A percentile compares a stretch with the other conserved stretches of the same genome.
These are phyloP conservation scores for Pipa parva DNA, from an alignment of 2,113 vertebrate genomes.

Conservation along the genomic window DNA sequence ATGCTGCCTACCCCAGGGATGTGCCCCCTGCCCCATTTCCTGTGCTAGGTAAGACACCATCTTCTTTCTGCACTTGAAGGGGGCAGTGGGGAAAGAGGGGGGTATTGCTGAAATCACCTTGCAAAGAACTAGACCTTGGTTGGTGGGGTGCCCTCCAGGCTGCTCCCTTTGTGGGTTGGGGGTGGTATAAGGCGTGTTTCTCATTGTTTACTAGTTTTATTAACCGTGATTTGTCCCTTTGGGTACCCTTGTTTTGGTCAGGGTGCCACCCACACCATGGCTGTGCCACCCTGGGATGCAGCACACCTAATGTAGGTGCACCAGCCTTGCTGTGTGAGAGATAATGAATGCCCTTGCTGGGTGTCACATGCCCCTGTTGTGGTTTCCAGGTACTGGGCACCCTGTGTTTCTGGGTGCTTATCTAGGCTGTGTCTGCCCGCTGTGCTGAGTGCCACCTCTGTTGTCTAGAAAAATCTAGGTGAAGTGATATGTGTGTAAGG, in stretches of 20 bases:
- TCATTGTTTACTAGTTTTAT: neutral
- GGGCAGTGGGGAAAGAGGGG: neutral
- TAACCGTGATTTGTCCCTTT: no score
- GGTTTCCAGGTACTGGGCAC: neutral
- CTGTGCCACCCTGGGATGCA: conserved; percentile 3
- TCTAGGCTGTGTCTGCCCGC: no score
- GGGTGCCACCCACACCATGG: conserved; percentile 1
- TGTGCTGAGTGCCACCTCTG: no score
- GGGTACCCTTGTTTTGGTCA: neutral
- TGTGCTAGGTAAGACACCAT: conserved; percentile 19
- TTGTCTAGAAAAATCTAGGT: no score
- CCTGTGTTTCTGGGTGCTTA: no score
- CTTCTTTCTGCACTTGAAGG: no score
- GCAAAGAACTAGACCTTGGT: neutral
- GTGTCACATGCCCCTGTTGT: neutral
- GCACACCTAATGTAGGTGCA: conserved; percentile 1
- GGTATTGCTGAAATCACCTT: no score
- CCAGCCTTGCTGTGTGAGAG: neutral
- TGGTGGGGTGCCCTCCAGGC: neutral
- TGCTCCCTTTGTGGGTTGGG: no score
- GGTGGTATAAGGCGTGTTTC: neutral
- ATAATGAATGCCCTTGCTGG: neutral
- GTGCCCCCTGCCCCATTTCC: conserved; percentile 4
- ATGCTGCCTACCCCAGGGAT: conserved; percentile 7
- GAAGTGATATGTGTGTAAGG: no score